Base-by-base conservation (phyloP, 64 coral and sea anemone species). In the Porites lutea region DNA sequence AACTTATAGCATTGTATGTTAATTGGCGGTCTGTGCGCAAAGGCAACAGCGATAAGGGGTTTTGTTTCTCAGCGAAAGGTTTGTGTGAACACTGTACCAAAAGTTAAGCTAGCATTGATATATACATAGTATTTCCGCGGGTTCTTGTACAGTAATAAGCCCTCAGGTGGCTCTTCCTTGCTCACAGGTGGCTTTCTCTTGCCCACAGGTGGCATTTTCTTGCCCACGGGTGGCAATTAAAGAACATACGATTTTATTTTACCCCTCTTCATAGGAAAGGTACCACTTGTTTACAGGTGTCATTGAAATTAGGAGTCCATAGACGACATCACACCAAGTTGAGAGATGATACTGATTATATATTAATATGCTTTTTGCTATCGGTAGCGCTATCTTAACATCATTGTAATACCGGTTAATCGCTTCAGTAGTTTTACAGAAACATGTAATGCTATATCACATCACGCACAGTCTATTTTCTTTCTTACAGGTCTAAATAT, bases 1-100 rank as follows among this genome's bases (percentile, higher is more conserved):
- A 57, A 44, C 83, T 87, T 19, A 87, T 72, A 87, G 77, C 77
- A 21, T 16, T 79, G 7, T 79, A 79, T 57, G 11, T 79, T 43
- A 13, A 79, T 13, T 79, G 77, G 53, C 52, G 60, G 55, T 14
- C 18, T 59, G 8, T 62, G 12, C 53, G 12, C 0, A 11, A 59
- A 14, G 37, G 12, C 45, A 60, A 51, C 1, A 79, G n/a, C 13
- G 7, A 60, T 37, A 21, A 53, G 23, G 55, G 77, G 21, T 79
- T 79, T 79, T 79, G 77, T 21, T 37, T 79, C 21, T 79, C 77
- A 79, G 11, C 5, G 3, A 60, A 59, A 60, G 77, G 77, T 13
- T 22, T 79, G 18, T 79, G 77, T 12, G 6, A 79, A 23, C 1
- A 57, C 8, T 60, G 77, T 23, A 9, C 9, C 2, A 8, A 47